A percentile compares a stretch with the other conserved stretches of the same genome.
Conservation (phyloP, 30 jellyfish, hydroid and myxozoan species). For the Aurelia sp. region DNA sequence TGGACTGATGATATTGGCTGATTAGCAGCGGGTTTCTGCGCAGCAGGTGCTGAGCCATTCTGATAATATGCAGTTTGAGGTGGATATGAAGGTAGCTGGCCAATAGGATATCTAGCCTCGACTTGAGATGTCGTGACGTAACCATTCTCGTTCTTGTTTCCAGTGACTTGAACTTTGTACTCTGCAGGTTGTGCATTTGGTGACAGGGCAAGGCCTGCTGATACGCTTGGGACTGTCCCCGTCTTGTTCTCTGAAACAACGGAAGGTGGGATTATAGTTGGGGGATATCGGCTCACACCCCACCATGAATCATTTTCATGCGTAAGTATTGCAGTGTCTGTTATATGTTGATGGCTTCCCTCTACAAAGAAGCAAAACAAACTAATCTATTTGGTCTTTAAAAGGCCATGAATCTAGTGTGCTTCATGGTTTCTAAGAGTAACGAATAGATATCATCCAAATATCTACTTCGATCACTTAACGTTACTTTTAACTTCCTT, state of each 20-base stretch:
- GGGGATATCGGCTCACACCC: slow-evolving; percentile 97
- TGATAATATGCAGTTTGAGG: slow-evolving; percentile 31
- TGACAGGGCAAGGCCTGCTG: slow-evolving; percentile 45
- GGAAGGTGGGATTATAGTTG: slow-evolving; percentile 36
- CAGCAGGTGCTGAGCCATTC: slow-evolving; percentile 9
- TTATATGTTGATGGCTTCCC: slow-evolving; percentile 86
- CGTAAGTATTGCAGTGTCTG: slow-evolving; percentile 83
- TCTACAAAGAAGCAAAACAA: slow-evolving; percentile 36
- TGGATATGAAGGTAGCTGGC: slow-evolving; percentile 31
- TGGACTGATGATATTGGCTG: slow-evolving; percentile 5
- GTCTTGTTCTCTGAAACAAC: slow-evolving; percentile 4
- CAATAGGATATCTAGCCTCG: slow-evolving; percentile 55
- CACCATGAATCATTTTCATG: slow-evolving; percentile 74
- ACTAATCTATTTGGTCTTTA: background rate
- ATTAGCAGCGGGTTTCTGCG: background rate
- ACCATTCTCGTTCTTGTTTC: slow-evolving; percentile 42
- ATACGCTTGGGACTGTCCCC: slow-evolving; percentile 20
- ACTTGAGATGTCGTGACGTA: slow-evolving; percentile 48
- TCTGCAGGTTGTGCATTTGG: slow-evolving; percentile 55
- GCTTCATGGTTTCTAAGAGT: no score
- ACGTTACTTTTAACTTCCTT: no score
- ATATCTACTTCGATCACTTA: no score
- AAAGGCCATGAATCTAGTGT: no score
- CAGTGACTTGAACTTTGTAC: slow-evolving; percentile 57
- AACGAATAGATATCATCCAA: no score